These are phyloP conservation scores for Trichopoda pennipes DNA, from an alignment of 2,888 invertebrate genomes.

Conservation along the genomic window DNA sequence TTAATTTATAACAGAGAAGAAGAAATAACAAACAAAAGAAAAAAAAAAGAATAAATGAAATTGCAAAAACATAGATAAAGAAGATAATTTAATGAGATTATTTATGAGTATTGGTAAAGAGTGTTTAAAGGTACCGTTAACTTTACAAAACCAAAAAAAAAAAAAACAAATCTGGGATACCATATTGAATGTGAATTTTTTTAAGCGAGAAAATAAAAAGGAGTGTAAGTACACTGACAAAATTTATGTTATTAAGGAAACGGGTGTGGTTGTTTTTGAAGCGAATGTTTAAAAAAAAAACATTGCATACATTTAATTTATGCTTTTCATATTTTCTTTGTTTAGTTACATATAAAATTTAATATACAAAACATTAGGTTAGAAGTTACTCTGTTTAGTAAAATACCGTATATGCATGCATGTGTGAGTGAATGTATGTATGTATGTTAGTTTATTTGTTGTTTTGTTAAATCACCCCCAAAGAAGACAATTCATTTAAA, in stretches of 20 bases:
- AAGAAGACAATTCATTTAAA: conserved; percentile 17
- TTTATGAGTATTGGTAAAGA: conserved; percentile 10
- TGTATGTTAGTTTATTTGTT: not conserved
- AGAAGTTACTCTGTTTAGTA: not conserved
- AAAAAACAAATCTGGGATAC: conserved; percentile 33
- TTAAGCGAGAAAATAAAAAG: conserved; percentile 20
- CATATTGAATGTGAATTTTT: not conserved
- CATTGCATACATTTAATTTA: conserved; percentile 8
- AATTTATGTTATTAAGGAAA: conserved; percentile 16
- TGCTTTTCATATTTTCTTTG: not conserved
- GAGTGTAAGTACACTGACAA: conserved; percentile 50
- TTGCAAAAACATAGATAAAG: conserved; percentile 2
- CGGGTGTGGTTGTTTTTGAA: conserved; percentile 49
- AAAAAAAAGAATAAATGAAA: not conserved
- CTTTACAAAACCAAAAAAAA: too few species aligned
- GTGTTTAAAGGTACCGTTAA: conserved; percentile 37
- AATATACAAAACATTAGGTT: conserved; percentile 4
- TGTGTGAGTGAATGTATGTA: not conserved
- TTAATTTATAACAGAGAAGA: not conserved
- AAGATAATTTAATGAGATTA: not conserved
- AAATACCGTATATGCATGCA: not conserved
- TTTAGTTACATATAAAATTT: not conserved
- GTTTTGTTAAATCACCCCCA: conserved; percentile 20
- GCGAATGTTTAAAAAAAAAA: conserved; percentile 21
- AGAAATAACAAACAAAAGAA: not conserved